Conservation (phyloP, 2,888 invertebrate genomes). For the Cordylochernes scorpioides region DNA sequence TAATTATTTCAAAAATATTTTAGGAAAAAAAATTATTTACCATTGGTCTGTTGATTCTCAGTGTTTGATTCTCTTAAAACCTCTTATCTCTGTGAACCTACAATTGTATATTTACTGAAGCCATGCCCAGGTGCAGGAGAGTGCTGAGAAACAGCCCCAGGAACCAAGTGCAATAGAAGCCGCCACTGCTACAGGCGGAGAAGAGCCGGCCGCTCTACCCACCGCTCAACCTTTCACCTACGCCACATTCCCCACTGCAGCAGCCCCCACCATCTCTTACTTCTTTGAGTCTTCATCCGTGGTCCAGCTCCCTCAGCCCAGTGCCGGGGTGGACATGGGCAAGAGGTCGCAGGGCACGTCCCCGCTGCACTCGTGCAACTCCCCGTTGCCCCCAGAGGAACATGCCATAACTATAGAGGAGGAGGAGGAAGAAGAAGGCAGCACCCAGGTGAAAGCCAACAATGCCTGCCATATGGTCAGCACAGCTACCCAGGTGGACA, state of each 20-base stretch:
- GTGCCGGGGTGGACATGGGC: conserved; percentile 7
- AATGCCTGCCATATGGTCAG: conserved; percentile 29
- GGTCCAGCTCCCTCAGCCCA: conserved; percentile 10
- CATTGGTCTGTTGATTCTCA: too few relatives aligned
- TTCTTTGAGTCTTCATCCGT: conserved; percentile 10
- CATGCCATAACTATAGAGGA: conserved; percentile 1
- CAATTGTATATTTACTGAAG: too few relatives aligned
- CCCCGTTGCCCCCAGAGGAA: conserved; percentile 3
- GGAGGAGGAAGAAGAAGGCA: conserved; percentile 7
- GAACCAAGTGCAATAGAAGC: too few relatives aligned
- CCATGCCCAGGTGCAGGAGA: too few relatives aligned
- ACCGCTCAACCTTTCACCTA: conserved; percentile 11
- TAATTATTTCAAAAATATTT: too few relatives aligned
- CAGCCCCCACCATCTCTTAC: conserved; percentile 9
- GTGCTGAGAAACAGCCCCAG: too few relatives aligned
- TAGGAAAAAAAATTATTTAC: too few relatives aligned
- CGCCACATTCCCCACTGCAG: conserved; percentile 10
- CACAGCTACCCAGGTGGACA: conserved; percentile 23
- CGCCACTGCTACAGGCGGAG: too few relatives aligned
- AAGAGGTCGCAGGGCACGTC: conserved; percentile 11
- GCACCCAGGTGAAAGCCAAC: conserved; percentile 3
- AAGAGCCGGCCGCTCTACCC: too few relatives aligned
- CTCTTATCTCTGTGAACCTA: too few relatives aligned
- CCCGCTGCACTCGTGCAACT: conserved; percentile 9
- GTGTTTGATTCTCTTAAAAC: too few relatives aligned